A percentile compares a stretch with the other conserved stretches of the same genome.
phyloP scores from a whole-genome alignment of 2,113 vertebrate species.

The Microtus montanus region DNA sequence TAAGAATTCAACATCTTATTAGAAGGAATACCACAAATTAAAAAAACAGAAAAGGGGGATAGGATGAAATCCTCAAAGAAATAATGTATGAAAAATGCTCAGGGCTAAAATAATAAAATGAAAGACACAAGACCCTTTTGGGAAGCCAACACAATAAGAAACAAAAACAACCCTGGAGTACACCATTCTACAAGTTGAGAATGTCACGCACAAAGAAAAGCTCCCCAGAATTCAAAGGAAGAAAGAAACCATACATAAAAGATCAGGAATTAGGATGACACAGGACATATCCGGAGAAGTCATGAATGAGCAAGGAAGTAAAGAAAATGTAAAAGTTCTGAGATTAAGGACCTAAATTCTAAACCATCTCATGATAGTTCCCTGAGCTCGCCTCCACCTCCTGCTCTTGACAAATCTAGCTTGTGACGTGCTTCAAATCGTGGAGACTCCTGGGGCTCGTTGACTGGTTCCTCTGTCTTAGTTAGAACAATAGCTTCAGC shows the following conservation, averaged over 20 bases:
- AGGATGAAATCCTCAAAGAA: slow-evolving; percentile 23
- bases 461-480: neutral
- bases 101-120: neutral
- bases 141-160: neutral
- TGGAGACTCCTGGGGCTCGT: neutral
- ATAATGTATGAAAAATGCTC: slow-evolving; percentile 4
- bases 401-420: neutral
- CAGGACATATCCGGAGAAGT: neutral
- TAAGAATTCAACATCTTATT: neutral
- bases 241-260: slow-evolving; percentile 19
- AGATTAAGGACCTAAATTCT: neutral
- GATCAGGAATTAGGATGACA: neutral
- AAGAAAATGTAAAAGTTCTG: slow-evolving; percentile 4
- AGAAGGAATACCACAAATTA: neutral
- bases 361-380: neutral
- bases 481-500: neutral
- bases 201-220: neutral
- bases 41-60: neutral
- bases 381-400: neutral
- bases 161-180: neutral
- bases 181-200: neutral
- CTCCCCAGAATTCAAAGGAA: neutral
- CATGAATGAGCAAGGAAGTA: neutral
- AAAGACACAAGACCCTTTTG: neutral
- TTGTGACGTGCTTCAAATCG: neutral